Base-by-base conservation (phyloP, 2,797 vertebrate genomes). In the Florisuga fusca region DNA sequence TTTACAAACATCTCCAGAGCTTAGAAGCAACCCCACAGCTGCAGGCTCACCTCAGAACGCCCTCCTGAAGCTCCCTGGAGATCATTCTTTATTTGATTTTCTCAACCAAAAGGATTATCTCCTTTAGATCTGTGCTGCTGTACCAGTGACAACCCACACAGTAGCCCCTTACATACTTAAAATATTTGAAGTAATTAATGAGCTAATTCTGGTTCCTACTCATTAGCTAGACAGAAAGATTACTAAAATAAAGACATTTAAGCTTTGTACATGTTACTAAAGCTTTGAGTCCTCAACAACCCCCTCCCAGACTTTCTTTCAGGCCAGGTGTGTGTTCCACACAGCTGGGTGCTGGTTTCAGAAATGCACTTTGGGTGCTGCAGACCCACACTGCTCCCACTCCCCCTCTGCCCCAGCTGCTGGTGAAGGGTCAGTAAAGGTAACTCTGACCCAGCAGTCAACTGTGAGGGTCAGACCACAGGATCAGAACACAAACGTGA, bases 361-460 rank as follows among this genome's bases (percentile, higher is more conserved):
- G 5, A 41, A 14, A 62, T 22, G 14, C 48, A 16, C 45, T 23
- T 31, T 1, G n/a, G 15, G 19, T 22, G 54, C 59, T 34, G 27
- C 43, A 3, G 6, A 21, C 6, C 25, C 31, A 9, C 17, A 3
- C 46, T 5, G 3, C 71, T 31, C 14, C 1, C 7, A 1, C 50
- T 19, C 45, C 19, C 29, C 6, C 57, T 36, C 45, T 55, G 48
- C 38, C 38, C 38, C 38, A 41, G 38, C 38, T 41, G 38, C 38
- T 41, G 38, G 38, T 41, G 36, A n/a, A 23, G 63, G 21, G 15
- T 17, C 25, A 15, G 58, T 3, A 4, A 27, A 17, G n/a, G 50
- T 23, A 23, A 26, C 15, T 29, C 78, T 29, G 48, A 33, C 15
- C 66, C 73, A 43, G 3, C 36, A n/a, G 6, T 34, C 12, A 55